These are phyloP conservation scores for Dendropsophus ebraccatus DNA, from an alignment of 2,113 vertebrate genomes.

Conservation along the genomic window DNA sequence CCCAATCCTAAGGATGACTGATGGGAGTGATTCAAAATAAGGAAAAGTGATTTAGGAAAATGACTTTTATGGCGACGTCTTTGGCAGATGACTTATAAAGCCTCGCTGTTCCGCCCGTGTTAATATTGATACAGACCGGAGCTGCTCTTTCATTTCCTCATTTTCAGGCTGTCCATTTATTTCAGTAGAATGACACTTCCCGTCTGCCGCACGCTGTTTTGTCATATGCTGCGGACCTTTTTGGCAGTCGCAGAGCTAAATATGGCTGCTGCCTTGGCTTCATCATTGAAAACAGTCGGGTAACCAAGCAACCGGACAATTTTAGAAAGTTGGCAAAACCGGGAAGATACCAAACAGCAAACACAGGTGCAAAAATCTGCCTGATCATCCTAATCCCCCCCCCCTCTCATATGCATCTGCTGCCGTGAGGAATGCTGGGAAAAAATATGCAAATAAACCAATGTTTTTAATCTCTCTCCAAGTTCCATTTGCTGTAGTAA, in stretches of 20 bases:
- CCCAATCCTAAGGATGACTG: too few relatives aligned
- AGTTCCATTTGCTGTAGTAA: slow-evolving; percentile 13
- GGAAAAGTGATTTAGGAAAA: neutral
- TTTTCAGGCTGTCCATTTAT: neutral
- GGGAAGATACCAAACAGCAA: slow-evolving; percentile 1
- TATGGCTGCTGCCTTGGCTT: slow-evolving; percentile 1
- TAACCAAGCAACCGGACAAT: slow-evolving; percentile 5
- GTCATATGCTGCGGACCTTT: neutral
- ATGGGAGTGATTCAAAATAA: neutral
- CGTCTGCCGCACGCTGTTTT: neutral
- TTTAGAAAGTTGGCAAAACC: slow-evolving; percentile 23
- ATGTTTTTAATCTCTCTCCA: slow-evolving; percentile 11
- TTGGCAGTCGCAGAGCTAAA: neutral
- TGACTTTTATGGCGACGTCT: neutral
- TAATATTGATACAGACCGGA: neutral
- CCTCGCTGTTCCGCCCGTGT: neutral
- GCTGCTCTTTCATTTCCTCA: neutral
- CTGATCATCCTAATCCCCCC: neutral
- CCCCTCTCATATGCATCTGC: neutral
- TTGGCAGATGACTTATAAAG: neutral
- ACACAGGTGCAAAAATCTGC: slow-evolving; percentile 9
- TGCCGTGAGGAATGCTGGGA: neutral
- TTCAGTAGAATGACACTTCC: neutral
- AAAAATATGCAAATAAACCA: slow-evolving; percentile 18
- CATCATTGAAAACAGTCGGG: neutral